Percentiles rank a stretch among this genome's conserved stretches.
Conservation (phyloP, 1,140 invertebrate genomes). For the Aphidius ervi region DNA sequence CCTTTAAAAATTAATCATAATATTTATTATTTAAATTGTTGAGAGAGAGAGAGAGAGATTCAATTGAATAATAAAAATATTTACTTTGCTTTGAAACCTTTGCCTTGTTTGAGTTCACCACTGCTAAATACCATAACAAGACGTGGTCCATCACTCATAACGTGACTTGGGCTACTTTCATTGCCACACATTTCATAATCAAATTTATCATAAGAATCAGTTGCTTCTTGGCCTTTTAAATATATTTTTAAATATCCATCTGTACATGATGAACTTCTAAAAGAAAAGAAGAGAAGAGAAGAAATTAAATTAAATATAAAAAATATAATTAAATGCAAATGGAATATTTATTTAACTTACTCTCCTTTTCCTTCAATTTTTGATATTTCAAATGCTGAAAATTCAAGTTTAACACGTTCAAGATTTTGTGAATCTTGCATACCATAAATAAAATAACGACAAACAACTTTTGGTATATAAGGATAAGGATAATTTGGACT, state of each 20-base stretch:
- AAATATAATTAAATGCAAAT: conserved; percentile 12
- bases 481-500: conserved; percentile 94
- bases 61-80: conserved; percentile 12
- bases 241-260: conserved; percentile 91
- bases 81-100: conserved; percentile 82
- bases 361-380: conserved; percentile 66
- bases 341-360: conserved; percentile 51
- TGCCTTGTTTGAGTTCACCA: conserved; percentile 74
- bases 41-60: not conserved
- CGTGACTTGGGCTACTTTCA: conserved; percentile 61
- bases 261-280: conserved; percentile 64
- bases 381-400: conserved; percentile 86
- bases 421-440: conserved; percentile 93
- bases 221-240: conserved; percentile 87
- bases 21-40: conserved; percentile 2
- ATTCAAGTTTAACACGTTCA: conserved; percentile 85
- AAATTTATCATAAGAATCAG: conserved; percentile 87
- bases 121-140: conserved; percentile 91
- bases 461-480: conserved; percentile 91
- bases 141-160: conserved; percentile 86
- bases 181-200: conserved; percentile 89
- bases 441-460: conserved; percentile 96
- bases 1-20: conserved; percentile 27
- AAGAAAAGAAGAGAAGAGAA: not conserved
- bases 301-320: conserved; percentile 1